Evolutionary conservation across 2,113 vertebrate genomes (phyloP).

Genomic region (Perognathus longimembris): DNA sequence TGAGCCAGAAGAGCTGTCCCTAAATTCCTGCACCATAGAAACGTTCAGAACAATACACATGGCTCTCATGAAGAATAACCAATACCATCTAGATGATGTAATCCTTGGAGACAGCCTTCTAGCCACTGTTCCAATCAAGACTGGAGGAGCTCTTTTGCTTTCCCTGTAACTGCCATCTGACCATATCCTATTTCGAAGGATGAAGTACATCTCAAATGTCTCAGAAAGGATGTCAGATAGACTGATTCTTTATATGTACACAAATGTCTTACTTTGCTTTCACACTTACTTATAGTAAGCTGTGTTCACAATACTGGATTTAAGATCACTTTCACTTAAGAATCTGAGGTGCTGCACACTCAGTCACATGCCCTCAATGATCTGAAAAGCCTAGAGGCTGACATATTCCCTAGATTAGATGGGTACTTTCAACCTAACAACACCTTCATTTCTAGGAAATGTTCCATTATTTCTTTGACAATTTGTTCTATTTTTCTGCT

Average conservation of each 20-base stretch:
- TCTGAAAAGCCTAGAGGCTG: neutral
- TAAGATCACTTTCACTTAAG: neutral
- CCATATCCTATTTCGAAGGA: rapidly evolving
- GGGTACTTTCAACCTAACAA: neutral
- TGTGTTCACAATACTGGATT: neutral
- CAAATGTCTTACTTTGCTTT: neutral
- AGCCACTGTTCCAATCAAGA: no score
- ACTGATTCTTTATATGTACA: neutral
- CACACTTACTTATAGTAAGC: neutral
- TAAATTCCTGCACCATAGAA: neutral
- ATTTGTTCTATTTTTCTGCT: neutral
- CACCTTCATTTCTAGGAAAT: neutral
- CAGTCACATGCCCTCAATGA: neutral
- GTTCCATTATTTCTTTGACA: neutral
- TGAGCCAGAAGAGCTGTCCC: neutral
- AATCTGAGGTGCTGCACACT: neutral
- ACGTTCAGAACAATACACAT: neutral
- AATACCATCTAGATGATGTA: neutral
- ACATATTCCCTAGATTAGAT: neutral
- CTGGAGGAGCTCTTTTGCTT: neutral
- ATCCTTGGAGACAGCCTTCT: neutral
- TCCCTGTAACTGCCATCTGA: neutral
- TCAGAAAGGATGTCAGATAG: neutral
- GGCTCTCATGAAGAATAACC: neutral
- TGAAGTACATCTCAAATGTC: neutral